Conservation (phyloP, 2,113 vertebrate species). For the Vimba vimba region DNA sequence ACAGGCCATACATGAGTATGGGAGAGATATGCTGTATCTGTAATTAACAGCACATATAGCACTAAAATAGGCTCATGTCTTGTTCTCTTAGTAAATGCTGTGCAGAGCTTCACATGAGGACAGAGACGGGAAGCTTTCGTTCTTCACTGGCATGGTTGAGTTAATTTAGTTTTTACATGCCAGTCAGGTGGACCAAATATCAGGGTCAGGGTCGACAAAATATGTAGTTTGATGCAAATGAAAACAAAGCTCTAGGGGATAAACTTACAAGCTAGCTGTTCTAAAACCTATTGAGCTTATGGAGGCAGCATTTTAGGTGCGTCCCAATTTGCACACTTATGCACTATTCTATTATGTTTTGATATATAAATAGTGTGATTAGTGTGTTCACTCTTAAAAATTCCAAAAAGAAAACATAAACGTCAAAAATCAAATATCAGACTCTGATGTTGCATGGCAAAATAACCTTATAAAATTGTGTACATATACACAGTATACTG, state of each 20-base stretch:
- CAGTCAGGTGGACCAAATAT: neutral
- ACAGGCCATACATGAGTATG: conserved; percentile 65
- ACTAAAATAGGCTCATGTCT: conserved; percentile 64
- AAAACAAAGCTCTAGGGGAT: neutral
- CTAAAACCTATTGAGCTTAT: neutral
- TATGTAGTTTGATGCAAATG: neutral
- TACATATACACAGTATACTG: too few relatives aligned
- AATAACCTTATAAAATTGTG: too few relatives aligned
- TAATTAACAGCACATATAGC: conserved; percentile 63
- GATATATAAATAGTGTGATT: too few relatives aligned
- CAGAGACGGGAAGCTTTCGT: neutral
- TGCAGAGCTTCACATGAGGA: neutral
- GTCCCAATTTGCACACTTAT: too few relatives aligned
- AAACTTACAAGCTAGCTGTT: neutral
- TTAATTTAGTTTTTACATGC: neutral
- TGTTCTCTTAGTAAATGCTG: neutral
- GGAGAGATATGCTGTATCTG: conserved; percentile 68
- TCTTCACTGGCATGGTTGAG: neutral
- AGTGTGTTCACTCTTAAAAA: too few relatives aligned
- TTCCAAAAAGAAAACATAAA: too few relatives aligned
- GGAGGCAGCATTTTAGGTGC: neutral
- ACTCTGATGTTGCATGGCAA: too few relatives aligned
- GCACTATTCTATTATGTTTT: too few relatives aligned
- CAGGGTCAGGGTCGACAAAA: neutral
- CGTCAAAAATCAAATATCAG: too few relatives aligned